Evolutionary conservation across 2,797 vertebrate species (phyloP), one percentile per base, ranked within the genome.

Genomic region (Parotocinclus haroldoi): DNA sequence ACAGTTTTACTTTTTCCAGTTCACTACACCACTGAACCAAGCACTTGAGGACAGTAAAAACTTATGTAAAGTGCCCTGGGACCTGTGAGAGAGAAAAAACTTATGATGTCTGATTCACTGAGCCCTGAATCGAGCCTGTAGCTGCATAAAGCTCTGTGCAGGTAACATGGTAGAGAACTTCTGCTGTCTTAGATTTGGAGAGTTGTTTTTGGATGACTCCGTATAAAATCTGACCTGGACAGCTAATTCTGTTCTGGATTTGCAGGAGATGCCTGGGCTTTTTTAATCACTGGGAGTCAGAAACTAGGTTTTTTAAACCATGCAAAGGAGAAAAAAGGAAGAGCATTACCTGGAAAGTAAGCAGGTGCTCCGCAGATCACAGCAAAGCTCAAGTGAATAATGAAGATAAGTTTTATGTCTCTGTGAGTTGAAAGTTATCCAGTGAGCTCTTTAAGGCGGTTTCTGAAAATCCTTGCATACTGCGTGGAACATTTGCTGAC

Each of bases 211-310:
- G 1, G 50, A 53, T 44, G 50, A 19, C 16, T 27, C 58, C n/a
- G 58, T 14, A 10, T 16, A n/a, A 38, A 52, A 18, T 52, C 42
- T 52, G 49, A 14, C 7, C 5, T 19, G 49, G 9, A 42, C 45
- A 46, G 12, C 45, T 10, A 50, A 38, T n/a, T 13, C 46, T 6
- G 17, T 18, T 46, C 16, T 38, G 45, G 9, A 38, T 39, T 38
- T 19, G 13, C 10, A 18, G 16, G 27, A 38, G 49, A 36, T 38
- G 36, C 38, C 9, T n/a, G 36, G 42, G 42, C 54, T 13, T 42
- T 58, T 38, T 58, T 52, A 64, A 70, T 58, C 39, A 39, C 9
- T 27, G 13, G 19, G 40, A 51, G 48, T 45, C 19, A 45, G 51
- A 13, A 56, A 37, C 61, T 9, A 53, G 61, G 61, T 40, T 27